Percentiles rank a stretch among this genome's conserved stretches.
Conservation (phyloP, 2,888 invertebrate species). For the Sminthurinus aureus region DNA sequence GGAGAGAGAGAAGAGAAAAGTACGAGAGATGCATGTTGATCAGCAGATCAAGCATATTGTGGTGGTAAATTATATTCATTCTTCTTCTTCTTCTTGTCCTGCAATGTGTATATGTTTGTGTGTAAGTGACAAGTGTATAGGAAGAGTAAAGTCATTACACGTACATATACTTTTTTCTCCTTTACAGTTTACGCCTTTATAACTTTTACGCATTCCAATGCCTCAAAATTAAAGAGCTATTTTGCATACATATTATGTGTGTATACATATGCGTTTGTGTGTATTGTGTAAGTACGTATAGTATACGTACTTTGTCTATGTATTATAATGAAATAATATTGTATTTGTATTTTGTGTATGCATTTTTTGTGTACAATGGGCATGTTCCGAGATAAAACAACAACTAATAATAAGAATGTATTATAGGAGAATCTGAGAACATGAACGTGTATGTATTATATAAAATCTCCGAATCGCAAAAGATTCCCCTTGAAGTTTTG, state of each 20-base stretch:
- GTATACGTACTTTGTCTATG: no score
- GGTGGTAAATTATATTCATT: conserved; percentile 21
- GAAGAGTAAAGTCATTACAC: background rate
- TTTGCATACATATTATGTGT: no score
- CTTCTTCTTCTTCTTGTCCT: conserved; percentile 7
- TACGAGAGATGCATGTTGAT: conserved; percentile 38
- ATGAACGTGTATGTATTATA: background rate
- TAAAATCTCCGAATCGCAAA: background rate
- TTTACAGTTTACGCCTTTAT: background rate
- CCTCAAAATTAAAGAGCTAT: background rate
- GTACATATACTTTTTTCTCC: background rate
- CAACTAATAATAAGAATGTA: background rate
- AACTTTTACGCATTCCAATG: background rate
- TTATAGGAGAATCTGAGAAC: background rate
- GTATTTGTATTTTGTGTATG: background rate
- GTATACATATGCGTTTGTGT: no score
- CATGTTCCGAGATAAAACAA: no score
- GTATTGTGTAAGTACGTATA: background rate
- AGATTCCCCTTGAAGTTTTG: background rate
- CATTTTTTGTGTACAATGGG: background rate
- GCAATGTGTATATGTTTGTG: background rate
- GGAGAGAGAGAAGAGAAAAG: conserved; percentile 17
- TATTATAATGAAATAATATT: background rate
- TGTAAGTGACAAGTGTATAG: no score
- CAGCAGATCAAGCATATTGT: conserved; percentile 15